Conservation (phyloP, 2,888 invertebrate genomes). For the Xylocampa areola region DNA sequence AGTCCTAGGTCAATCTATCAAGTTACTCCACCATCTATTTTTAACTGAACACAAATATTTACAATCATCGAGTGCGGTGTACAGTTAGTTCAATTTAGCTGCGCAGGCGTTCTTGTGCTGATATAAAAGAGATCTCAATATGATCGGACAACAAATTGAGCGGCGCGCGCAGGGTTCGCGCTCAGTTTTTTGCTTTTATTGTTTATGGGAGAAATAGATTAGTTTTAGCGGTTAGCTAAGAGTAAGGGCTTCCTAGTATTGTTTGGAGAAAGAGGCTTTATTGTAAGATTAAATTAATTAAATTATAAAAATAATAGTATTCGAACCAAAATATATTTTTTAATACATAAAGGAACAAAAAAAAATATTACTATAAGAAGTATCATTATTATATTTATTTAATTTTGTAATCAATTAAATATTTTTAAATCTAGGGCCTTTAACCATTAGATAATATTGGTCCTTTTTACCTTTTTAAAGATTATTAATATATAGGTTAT, state of each 20-base stretch:
- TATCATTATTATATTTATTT: no score
- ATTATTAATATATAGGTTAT: no score
- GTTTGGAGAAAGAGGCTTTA: not conserved
- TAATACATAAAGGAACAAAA: no score
- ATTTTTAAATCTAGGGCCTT: no score
- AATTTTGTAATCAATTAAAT: no score
- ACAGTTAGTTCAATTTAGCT: constrained; percentile 83
- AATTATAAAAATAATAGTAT: no score
- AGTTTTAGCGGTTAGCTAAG: constrained; percentile 39
- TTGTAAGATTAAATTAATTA: no score
- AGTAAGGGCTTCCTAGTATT: constrained; percentile 1
- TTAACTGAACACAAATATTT: constrained; percentile 55
- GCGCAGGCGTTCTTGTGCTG: constrained; percentile 60
- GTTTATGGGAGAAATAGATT: constrained; percentile 53
- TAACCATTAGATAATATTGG: no score
- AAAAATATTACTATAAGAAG: no score
- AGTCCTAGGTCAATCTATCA: constrained; percentile 35
- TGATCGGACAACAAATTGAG: constrained; percentile 77
- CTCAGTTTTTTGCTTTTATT: constrained; percentile 48
- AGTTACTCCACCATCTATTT: constrained; percentile 26
- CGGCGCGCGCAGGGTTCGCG: constrained; percentile 52
- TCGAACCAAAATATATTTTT: no score
- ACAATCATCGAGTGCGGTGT: constrained; percentile 55
- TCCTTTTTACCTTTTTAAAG: no score
- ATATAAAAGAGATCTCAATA: constrained; percentile 77